Conservation (phyloP, 2,797 vertebrate species). For the Mormyrus hasselquistii region DNA sequence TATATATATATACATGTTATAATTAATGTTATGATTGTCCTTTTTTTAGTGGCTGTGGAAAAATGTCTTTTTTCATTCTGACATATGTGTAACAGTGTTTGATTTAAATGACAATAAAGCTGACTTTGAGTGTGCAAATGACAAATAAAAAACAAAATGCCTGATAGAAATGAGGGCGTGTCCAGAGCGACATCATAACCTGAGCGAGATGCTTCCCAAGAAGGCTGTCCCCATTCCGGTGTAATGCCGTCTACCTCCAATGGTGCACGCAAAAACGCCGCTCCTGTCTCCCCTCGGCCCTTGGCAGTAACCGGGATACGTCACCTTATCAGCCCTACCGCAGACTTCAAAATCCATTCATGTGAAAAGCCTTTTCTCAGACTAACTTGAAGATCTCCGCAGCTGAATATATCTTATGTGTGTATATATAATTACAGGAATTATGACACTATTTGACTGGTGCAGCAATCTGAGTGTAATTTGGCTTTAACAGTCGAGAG, state of each 20-base stretch:
- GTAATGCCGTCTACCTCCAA: not conserved
- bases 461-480: not conserved
- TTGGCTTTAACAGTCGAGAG: not conserved
- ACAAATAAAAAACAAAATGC: not conserved
- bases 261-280: not conserved
- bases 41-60: not conserved
- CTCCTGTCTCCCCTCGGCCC: not conserved
- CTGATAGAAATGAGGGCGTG: not conserved
- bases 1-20: not conserved
- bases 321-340: not conserved
- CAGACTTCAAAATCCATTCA: not conserved
- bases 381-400: not conserved
- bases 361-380: not conserved
- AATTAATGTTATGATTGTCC: not conserved
- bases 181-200: not conserved
- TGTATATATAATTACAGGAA: constrained; percentile 1
- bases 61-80: not conserved
- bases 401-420: not conserved
- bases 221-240: not conserved
- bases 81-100: not conserved
- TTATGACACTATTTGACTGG: constrained; percentile 1
- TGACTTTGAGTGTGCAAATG: not conserved
- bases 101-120: not conserved
- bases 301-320: not conserved
- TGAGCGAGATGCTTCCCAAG: not conserved